Evolutionary conservation across 2,113 vertebrate species (phyloP).

Genomic region (Corvus cornix): DNA sequence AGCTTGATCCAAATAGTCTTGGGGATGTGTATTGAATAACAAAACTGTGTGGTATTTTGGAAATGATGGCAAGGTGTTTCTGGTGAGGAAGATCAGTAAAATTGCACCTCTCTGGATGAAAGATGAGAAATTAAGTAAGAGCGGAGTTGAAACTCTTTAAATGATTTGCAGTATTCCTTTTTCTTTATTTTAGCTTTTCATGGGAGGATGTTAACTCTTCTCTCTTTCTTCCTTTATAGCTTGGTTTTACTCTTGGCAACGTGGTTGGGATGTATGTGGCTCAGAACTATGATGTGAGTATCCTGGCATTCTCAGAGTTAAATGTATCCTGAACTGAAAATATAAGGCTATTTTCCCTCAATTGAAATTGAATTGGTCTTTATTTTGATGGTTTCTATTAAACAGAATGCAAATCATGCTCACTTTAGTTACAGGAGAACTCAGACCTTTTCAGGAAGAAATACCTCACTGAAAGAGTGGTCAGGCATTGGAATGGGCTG

Average conservation of each 20-base stretch:
- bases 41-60: background rate
- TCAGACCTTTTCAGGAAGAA: background rate
- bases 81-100: background rate
- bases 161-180: background rate
- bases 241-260: slow-evolving; percentile 94
- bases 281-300: slow-evolving; percentile 95
- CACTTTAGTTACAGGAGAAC: background rate
- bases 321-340: background rate
- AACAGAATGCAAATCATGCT: background rate
- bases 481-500: background rate
- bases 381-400: background rate
- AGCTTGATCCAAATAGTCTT: background rate
- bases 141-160: background rate
- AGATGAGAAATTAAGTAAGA: background rate
- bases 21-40: background rate
- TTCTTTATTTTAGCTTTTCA: background rate
- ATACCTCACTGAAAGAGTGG: background rate
- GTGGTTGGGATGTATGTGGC: slow-evolving; percentile 97
- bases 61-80: background rate
- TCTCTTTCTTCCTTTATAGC: slow-evolving; percentile 72
- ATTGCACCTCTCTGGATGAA: background rate
- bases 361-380: background rate
- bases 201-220: background rate
- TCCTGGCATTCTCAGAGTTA: background rate
- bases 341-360: background rate